phyloP scores from a whole-genome alignment of 2,113 vertebrate genomes.

The Chrysochloris asiatica region DNA sequence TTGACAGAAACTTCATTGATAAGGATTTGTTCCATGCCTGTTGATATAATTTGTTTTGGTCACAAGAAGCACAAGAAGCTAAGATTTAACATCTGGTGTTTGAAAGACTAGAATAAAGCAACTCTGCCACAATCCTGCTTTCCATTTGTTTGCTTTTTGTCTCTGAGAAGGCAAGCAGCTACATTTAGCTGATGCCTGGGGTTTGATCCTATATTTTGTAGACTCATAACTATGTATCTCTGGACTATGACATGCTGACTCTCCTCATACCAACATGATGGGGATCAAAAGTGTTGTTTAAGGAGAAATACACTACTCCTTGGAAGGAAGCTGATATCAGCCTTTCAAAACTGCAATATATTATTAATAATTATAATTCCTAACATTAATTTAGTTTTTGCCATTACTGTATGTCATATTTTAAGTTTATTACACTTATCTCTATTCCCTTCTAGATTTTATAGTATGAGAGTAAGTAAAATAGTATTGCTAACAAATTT shows the following conservation, averaged over 20 bases:
- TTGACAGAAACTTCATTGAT: not conserved
- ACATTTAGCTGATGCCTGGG: not conserved
- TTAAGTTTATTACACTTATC: not conserved
- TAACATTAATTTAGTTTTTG: not conserved
- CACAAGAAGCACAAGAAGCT: not conserved
- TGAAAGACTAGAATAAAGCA: not conserved
- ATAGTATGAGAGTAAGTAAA: not conserved
- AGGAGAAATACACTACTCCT: not conserved
- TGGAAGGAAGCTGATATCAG: not conserved
- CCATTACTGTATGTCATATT: not conserved
- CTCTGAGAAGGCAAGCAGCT: not conserved
- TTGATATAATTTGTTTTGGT: not conserved
- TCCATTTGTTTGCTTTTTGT: not conserved
- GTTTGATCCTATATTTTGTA: not conserved
- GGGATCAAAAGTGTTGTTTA: not conserved
- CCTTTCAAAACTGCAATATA: not conserved
- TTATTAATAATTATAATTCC: not conserved
- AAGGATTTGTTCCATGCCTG: not conserved
- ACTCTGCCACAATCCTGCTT: not conserved
- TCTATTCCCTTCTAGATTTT: not conserved
- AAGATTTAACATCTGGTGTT: not conserved
- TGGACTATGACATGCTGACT: not conserved
- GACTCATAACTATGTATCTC: not conserved
- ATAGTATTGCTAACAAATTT: too few species aligned
- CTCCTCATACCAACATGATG: not conserved